These are phyloP conservation scores for Drosophila ogumai DNA, from an alignment of 1,140 invertebrate species.

Conservation along the genomic window DNA sequence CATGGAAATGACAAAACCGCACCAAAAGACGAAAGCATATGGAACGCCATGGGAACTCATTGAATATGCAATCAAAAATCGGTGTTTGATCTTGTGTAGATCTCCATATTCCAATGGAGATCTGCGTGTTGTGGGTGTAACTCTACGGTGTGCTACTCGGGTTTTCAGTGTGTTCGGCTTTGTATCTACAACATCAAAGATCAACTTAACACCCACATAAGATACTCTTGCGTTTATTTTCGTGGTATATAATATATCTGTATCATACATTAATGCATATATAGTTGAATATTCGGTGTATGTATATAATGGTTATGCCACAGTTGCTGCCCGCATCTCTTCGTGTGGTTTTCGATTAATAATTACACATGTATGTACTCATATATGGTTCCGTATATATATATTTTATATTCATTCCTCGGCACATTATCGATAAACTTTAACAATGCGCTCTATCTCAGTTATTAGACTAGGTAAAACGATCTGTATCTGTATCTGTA, in stretches of 20 bases:
- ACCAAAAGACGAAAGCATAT: slow-evolving; percentile 49
- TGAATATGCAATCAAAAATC: slow-evolving; percentile 23
- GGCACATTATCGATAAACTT: slow-evolving; percentile 74
- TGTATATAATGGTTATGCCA: slow-evolving; percentile 57
- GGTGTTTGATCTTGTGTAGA: slow-evolving; percentile 12
- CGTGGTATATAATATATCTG: slow-evolving; percentile 51
- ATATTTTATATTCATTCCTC: slow-evolving; percentile 50
- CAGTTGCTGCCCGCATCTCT: slow-evolving; percentile 22
- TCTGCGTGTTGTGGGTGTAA: slow-evolving; percentile 13
- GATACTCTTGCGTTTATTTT: slow-evolving; percentile 58
- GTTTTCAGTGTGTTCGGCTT: slow-evolving; percentile 12
- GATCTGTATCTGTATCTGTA: slow-evolving; percentile 47
- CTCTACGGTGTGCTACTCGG: slow-evolving; percentile 21
- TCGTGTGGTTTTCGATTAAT: slow-evolving; percentile 52
- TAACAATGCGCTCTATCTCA: slow-evolving; percentile 70
- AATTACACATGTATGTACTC: slow-evolving; percentile 59
- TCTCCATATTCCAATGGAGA: slow-evolving; percentile 2
- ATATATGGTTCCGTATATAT: slow-evolving; percentile 48
- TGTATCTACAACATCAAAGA: slow-evolving; percentile 78
- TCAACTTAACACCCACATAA: slow-evolving; percentile 72
- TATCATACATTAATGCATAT: slow-evolving; percentile 61
- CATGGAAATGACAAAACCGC: slow-evolving; percentile 56
- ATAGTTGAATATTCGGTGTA: slow-evolving; percentile 62
- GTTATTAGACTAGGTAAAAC: slow-evolving; percentile 68
- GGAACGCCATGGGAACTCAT: slow-evolving; percentile 41